phyloP scores from a whole-genome alignment of 2,113 vertebrate genomes.

The Ibidorhyncha struthersii region DNA sequence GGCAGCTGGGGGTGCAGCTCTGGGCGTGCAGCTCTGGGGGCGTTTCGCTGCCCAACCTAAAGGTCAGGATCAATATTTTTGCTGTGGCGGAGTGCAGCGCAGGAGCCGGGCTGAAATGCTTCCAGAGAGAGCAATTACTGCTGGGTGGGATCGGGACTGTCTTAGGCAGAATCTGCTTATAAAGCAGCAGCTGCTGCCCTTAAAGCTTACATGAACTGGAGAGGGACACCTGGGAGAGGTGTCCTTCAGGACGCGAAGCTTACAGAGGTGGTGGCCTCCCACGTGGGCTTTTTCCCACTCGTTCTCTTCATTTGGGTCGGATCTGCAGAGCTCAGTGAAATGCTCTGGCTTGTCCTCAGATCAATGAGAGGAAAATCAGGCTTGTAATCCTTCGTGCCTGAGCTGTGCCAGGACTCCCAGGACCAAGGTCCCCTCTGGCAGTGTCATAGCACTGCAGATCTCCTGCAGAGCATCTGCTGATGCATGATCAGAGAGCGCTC shows the following conservation, averaged over 20 bases:
- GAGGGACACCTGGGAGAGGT: neutral
- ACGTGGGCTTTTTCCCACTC: rapidly evolving
- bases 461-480: neutral
- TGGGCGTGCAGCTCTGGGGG: neutral
- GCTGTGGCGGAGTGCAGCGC: neutral
- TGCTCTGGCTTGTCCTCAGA: neutral
- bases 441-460: neutral
- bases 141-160: rapidly evolving
- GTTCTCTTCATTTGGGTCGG: neutral
- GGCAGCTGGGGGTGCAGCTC: neutral
- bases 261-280: neutral
- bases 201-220: neutral
- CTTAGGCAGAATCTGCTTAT: neutral
- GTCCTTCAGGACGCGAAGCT: neutral
- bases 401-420: neutral
- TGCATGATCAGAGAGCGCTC: neutral
- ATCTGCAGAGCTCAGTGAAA: neutral
- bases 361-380: neutral
- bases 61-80: neutral
- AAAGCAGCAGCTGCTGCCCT: neutral
- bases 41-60: neutral
- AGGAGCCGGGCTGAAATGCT: neutral
- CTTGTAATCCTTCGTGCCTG: neutral
- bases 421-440: neutral
- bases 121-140: neutral